phyloP scores from a whole-genome alignment of 1,140 invertebrate genomes.

The Ericerus pela region DNA sequence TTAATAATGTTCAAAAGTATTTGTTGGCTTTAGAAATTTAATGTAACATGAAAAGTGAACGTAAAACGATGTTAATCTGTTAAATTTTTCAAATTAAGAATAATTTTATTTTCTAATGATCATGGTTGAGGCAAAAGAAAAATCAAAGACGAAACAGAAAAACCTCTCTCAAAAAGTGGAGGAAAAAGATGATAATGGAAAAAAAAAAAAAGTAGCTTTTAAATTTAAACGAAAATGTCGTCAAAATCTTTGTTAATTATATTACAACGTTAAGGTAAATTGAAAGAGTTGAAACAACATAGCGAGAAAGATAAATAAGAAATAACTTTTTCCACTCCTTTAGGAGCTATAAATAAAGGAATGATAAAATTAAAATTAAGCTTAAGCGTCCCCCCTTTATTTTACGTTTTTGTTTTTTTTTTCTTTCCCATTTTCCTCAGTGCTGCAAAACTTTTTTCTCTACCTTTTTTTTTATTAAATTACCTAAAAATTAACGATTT shows the following conservation, averaged over 20 bases:
- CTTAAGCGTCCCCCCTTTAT: not conserved
- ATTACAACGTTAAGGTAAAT: constrained; percentile 2
- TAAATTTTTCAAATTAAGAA: too few species aligned
- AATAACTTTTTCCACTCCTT: constrained; percentile 7
- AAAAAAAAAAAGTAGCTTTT: not conserved
- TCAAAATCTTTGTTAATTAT: not conserved
- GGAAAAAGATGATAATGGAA: too few species aligned
- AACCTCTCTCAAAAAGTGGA: too few species aligned
- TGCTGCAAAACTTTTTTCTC: constrained; percentile 3
- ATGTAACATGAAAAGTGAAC: too few species aligned
- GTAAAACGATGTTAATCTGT: too few species aligned
- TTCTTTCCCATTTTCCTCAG: too few species aligned
- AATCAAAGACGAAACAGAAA: too few species aligned
- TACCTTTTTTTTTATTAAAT: constrained; percentile 13
- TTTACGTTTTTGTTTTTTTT: not conserved
- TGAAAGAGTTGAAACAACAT: constrained; percentile 9
- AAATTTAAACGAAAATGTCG: constrained; percentile 4
- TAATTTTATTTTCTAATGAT: too few species aligned
- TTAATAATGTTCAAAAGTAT: too few species aligned
- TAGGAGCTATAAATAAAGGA: constrained; percentile 6
- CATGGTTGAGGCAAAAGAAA: too few species aligned
- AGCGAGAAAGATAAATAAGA: constrained; percentile 7
- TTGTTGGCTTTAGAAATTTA: too few species aligned
- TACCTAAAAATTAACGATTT: constrained; percentile 7
- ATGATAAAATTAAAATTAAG: constrained; percentile 6